Evolutionary conservation across 2,797 vertebrate genomes (phyloP), one percentile per base, ranked within the genome.

Genomic region (Alauda arvensis): DNA sequence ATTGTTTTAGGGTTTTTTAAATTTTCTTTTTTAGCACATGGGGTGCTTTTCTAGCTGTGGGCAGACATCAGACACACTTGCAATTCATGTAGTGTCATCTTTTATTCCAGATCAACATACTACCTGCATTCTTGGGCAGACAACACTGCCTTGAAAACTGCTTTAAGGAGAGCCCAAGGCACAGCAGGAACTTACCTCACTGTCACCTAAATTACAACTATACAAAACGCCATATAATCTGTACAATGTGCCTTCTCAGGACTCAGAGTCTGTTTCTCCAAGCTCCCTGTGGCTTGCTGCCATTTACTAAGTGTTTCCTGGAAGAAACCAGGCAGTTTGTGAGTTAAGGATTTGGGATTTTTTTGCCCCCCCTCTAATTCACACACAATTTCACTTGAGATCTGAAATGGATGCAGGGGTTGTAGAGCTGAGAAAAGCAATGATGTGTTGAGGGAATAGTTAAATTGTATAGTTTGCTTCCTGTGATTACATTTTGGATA

Each of bases 141-240:
- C 11, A 88, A 68, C 4, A 1, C 37, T 31, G 51, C 52, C 37
- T 80, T 15, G 14, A 65, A 70, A 88, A n/a, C 10, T 59, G 65
- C 57, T 77, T 75, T 75, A 87, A 68, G 48, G 37, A 78, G 80
- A 87, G 33, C 31, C 46, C 46, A 83, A 85, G 51, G 68, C 75
- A 87, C 80, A 93, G 85, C 77, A 77, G 86, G 90, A 91, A 59
- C 17, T 59, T 71, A 52, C 51, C 51, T 86, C 65, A 82, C 78
- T 82, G 82, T 75, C 86, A 85, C 66, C 79, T 80, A 45, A 59
- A 84, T 80, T 79, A 85, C 46, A 65, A 2, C 76, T 51, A 7
- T 18, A 92, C 65, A 88, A 77, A 91, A 84, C 3, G 13, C 49
- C 78, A 48, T n/a, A 63, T 88, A 45, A 92, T 85, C 55, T 61